Evolutionary conservation across 2,113 vertebrate genomes (phyloP), one percentile per base, ranked within the genome.

Genomic region (Hemibagrus wyckioides): DNA sequence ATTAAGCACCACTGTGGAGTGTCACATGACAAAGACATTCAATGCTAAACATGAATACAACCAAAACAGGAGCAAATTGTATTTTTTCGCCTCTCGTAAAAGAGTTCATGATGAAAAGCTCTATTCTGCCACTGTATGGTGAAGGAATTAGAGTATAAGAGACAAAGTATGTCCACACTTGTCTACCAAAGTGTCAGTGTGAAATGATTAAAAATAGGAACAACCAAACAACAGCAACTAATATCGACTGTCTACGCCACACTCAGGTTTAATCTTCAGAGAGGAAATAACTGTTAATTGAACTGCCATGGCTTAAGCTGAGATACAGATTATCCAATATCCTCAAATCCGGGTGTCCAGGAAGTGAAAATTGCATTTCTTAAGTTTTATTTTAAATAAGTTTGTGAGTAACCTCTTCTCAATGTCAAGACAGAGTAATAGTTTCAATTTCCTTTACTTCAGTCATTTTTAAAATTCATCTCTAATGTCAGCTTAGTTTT

Each of bases 231-330:
- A 28, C 33, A 25, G 14, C n/a, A 71, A 84, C 21, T 77, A 28
- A 81, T 59, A 90, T 85, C 17, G 77, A 87, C 85, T 80, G 30
- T 39, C 65, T 44, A 77, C 48, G 57, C 44, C 81, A 52, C 39
- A 69, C 54, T 69, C 65, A 52, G 90, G 75, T 86, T 86, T 79
- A 80, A 85, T 88, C 77, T 85, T 15, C 41, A 84, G 69, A 69
- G 81, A 86, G 85, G 80, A 90, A 85, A 89, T 86, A 36, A 75
- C 44, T 83, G 88, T 85, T 89, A 90, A 91, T 87, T 89, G 86
- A 88, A 88, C 84, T 80, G 83, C 73, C 82, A 83, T 54, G 71
- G 44, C 33, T 57, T 15, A 87, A 88, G 63, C 77, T 36, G 44
- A 81, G 13, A 81, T 36, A 19, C 39, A 54, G 56, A 52, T 61